phyloP scores from a whole-genome alignment of 2,888 invertebrate genomes.

The Acanthosepion esculentum region DNA sequence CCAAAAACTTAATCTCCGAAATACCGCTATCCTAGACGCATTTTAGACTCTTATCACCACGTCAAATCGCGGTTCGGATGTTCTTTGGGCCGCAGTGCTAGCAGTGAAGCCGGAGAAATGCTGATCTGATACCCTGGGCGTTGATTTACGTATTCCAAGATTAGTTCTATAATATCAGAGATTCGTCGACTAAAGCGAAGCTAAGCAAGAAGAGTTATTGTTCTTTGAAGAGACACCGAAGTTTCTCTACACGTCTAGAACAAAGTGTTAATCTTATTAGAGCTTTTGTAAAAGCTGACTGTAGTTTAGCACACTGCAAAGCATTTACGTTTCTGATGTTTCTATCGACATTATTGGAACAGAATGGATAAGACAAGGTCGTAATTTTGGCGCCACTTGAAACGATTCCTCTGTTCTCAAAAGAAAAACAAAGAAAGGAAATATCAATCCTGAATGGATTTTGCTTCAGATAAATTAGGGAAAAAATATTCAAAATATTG shows the following conservation, averaged over 20 bases:
- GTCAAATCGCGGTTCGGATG: neutral
- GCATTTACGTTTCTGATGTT: too few relatives aligned
- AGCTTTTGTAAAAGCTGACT: neutral
- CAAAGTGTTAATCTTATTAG: neutral
- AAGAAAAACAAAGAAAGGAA: too few relatives aligned
- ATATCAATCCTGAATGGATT: too few relatives aligned
- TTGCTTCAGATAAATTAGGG: too few relatives aligned
- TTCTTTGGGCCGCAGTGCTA: neutral
- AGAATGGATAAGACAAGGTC: too few relatives aligned
- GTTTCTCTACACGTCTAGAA: neutral
- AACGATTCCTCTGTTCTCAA: too few relatives aligned
- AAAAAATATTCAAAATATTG: too few relatives aligned
- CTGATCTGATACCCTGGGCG: neutral
- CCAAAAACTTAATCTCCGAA: neutral
- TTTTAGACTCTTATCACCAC: neutral
- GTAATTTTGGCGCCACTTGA: too few relatives aligned
- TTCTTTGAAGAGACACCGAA: neutral
- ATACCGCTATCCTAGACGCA: neutral
- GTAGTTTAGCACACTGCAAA: neutral
- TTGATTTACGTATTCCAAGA: conserved; percentile 9
- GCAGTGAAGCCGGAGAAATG: neutral
- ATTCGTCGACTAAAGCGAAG: neutral
- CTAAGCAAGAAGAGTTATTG: neutral
- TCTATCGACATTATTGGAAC: too few relatives aligned
- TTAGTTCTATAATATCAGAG: neutral